These are phyloP conservation scores for Emydocephalus ijimae DNA, from an alignment of 2,113 vertebrate species.

Conservation along the genomic window DNA sequence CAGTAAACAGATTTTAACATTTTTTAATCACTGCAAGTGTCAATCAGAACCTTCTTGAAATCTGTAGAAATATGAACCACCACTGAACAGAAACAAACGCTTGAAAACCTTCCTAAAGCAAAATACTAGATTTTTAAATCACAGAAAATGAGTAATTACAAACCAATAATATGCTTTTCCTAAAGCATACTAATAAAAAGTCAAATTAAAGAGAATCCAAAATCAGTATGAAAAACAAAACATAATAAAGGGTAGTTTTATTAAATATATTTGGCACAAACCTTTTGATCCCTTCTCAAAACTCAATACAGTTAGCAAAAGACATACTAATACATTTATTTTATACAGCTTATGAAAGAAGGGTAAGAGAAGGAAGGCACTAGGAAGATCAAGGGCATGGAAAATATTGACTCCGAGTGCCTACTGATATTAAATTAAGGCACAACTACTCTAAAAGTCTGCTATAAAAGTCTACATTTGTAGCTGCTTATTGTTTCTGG, in stretches of 20 bases:
- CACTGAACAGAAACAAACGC: background rate
- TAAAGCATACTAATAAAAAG: background rate
- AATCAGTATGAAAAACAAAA: constrained; percentile 33
- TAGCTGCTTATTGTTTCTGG: constrained; percentile 61
- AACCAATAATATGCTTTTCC: background rate
- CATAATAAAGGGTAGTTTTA: constrained; percentile 68
- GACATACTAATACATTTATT: constrained; percentile 62
- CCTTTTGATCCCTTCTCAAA: constrained; percentile 58
- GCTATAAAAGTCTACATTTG: constrained; percentile 52
- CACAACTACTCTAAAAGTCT: constrained; percentile 60
- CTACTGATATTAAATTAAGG: constrained; percentile 61
- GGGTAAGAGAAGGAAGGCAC: constrained; percentile 62
- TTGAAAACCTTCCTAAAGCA: background rate
- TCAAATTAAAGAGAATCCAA: constrained; percentile 1
- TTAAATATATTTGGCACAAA: constrained; percentile 70
- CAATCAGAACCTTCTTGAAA: background rate
- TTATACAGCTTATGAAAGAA: constrained; percentile 61
- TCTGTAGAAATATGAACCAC: background rate
- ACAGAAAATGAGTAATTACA: background rate
- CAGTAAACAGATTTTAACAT: background rate
- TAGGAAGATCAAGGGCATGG: constrained; percentile 68
- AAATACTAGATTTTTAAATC: background rate
- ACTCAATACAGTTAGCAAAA: constrained; percentile 59
- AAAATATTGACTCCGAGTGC: constrained; percentile 65
- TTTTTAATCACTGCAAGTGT: background rate